These are phyloP conservation scores for Bostrychus sinensis DNA, from an alignment of 2,113 vertebrate species.

Conservation along the genomic window DNA sequence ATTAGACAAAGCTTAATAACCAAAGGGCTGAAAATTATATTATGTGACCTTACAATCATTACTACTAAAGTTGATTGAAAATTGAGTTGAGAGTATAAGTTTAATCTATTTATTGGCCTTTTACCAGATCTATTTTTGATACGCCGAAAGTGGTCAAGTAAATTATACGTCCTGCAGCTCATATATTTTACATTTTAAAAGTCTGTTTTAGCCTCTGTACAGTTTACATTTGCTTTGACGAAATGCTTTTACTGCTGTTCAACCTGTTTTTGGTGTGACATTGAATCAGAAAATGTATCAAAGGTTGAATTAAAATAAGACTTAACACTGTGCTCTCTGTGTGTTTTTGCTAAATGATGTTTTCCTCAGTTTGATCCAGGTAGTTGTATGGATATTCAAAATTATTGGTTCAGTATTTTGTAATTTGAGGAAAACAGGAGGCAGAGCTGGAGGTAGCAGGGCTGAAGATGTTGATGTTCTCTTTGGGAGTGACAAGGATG, in stretches of 20 bases:
- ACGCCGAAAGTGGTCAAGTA: slow-evolving; percentile 35
- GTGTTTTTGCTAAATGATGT: slow-evolving; percentile 12
- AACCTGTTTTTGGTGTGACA: slow-evolving; percentile 28
- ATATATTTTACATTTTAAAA: slow-evolving; percentile 32
- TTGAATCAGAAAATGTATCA: slow-evolving; percentile 23
- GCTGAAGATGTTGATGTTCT: no score
- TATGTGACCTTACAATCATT: not conserved
- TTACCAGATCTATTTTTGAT: slow-evolving; percentile 64
- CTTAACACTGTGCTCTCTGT: not conserved
- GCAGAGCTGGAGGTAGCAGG: no score
- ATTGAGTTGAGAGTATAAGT: not conserved
- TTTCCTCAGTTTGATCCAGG: no score
- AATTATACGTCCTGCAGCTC: slow-evolving; percentile 14
- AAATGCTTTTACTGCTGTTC: slow-evolving; percentile 13
- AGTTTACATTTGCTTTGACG: slow-evolving; percentile 35
- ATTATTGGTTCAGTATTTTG: no score
- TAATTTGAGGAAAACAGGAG: no score
- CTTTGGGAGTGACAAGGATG: no score
- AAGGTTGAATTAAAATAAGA: slow-evolving; percentile 44
- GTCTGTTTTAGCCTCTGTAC: slow-evolving; percentile 17
- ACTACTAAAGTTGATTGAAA: not conserved
- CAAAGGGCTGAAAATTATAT: slow-evolving; percentile 31
- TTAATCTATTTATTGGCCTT: slow-evolving; percentile 51
- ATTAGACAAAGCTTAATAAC: slow-evolving; percentile 4
- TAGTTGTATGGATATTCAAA: no score